Percentiles rank a stretch among this genome's conserved stretches.
Conservation (phyloP, 1,140 invertebrate genomes). For the Trinorchestia longiramus region DNA sequence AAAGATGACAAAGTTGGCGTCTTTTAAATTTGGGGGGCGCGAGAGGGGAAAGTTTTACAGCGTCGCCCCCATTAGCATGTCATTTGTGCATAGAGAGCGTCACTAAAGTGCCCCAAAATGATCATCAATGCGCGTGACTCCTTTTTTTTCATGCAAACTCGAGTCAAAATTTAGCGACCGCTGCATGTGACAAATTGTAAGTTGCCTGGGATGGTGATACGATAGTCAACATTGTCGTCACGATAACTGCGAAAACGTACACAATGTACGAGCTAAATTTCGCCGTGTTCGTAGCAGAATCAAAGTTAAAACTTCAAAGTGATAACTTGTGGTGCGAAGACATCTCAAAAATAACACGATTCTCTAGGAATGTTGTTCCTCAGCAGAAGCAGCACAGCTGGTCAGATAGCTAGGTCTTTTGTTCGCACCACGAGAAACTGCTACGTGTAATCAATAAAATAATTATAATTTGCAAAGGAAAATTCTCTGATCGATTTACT, state of each 20-base stretch:
- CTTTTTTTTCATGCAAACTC: neutral
- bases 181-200: neutral
- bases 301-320: no score
- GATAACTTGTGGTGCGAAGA: no score
- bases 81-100: neutral
- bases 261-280: neutral
- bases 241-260: neutral
- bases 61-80: neutral
- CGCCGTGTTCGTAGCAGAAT: no score
- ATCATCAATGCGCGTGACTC: neutral
- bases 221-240: neutral
- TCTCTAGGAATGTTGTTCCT: no score
- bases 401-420: no score
- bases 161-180: neutral
- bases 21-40: neutral
- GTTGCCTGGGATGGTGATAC: neutral
- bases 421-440: no score
- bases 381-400: no score
- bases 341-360: no score
- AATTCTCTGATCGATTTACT: no score
- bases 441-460: no score
- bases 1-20: slow-evolving; percentile 7
- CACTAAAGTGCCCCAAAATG: neutral
- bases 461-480: no score
- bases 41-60: neutral